These are phyloP conservation scores for Axea sp. DNA, from an alignment of 2,888 invertebrate genomes.

Conservation along the genomic window DNA sequence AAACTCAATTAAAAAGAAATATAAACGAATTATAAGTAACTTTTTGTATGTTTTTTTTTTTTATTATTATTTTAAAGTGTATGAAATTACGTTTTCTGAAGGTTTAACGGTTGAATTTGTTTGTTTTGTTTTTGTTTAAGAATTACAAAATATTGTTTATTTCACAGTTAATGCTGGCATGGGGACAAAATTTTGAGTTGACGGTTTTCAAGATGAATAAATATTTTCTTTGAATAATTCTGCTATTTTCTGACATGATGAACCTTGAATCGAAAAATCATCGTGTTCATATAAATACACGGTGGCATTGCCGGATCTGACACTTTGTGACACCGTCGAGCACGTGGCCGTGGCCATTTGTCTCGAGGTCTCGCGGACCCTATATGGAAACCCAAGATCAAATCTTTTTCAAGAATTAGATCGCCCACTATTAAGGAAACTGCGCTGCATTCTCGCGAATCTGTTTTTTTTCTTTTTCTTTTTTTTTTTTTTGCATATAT, in stretches of 20 bases:
- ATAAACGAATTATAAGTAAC: too few relatives aligned
- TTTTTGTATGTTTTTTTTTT: too few relatives aligned
- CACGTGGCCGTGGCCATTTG: slow-evolving; percentile 66
- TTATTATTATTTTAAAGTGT: too few relatives aligned
- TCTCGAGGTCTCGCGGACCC: slow-evolving; percentile 67
- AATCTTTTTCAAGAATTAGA: slow-evolving; percentile 50
- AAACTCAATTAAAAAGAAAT: too few relatives aligned
- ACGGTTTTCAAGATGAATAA: slow-evolving; percentile 8
- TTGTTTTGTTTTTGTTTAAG: neutral
- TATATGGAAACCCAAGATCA: slow-evolving; percentile 71
- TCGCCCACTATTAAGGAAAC: slow-evolving; percentile 57
- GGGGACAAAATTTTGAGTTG: slow-evolving; percentile 1
- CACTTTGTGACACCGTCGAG: slow-evolving; percentile 41
- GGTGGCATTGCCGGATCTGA: slow-evolving; percentile 52
- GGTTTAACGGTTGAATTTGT: too few relatives aligned
- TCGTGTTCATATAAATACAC: slow-evolving; percentile 36
- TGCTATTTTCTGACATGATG: slow-evolving; percentile 11
- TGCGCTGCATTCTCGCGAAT: slow-evolving; percentile 23
- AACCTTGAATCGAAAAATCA: slow-evolving; percentile 40
- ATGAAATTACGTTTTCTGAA: too few relatives aligned
- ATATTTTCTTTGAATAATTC: slow-evolving; percentile 11
- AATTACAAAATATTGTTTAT: neutral
- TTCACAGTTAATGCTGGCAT: too few relatives aligned
- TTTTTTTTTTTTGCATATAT: slow-evolving; percentile 28
- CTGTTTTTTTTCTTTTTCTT: too few relatives aligned